These are phyloP conservation scores for Griposia aprilina DNA, from an alignment of 2,888 invertebrate species.

Conservation along the genomic window DNA sequence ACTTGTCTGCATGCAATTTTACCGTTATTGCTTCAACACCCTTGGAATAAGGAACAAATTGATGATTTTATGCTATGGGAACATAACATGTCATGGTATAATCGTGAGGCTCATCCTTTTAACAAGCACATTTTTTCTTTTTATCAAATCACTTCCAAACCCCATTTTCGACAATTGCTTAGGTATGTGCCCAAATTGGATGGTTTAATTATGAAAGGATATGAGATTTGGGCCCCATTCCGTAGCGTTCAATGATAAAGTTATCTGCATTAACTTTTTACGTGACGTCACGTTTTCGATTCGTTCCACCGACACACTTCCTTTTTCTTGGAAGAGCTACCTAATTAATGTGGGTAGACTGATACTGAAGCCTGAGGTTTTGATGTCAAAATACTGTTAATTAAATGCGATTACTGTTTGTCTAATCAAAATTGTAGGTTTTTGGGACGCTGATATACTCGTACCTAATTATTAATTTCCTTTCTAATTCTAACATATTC, in stretches of 20 bases:
- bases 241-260: slow-evolving; percentile 25
- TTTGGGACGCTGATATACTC: background rate
- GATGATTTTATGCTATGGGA: background rate
- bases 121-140: background rate
- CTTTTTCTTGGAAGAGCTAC: background rate
- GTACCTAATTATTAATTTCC: background rate
- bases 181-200: background rate
- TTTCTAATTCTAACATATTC: background rate
- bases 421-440: background rate
- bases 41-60: background rate
- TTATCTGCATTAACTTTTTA: slow-evolving; percentile 15
- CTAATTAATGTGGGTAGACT: slow-evolving; percentile 4
- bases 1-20: background rate
- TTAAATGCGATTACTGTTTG: background rate
- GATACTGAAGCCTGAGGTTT: background rate
- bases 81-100: background rate
- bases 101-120: background rate
- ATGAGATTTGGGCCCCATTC: slow-evolving; percentile 11
- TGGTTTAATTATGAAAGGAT: slow-evolving; percentile 27
- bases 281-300: slow-evolving; percentile 27
- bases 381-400: slow-evolving; percentile 3
- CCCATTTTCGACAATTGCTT: slow-evolving; percentile 22
- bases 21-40: background rate
- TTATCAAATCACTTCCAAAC: slow-evolving; percentile 9
- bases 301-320: slow-evolving; percentile 9